Percentiles rank a stretch among this genome's conserved stretches.
phyloP scores from a whole-genome alignment of 1,140 invertebrate genomes.

The Drosophila prosaltans region DNA sequence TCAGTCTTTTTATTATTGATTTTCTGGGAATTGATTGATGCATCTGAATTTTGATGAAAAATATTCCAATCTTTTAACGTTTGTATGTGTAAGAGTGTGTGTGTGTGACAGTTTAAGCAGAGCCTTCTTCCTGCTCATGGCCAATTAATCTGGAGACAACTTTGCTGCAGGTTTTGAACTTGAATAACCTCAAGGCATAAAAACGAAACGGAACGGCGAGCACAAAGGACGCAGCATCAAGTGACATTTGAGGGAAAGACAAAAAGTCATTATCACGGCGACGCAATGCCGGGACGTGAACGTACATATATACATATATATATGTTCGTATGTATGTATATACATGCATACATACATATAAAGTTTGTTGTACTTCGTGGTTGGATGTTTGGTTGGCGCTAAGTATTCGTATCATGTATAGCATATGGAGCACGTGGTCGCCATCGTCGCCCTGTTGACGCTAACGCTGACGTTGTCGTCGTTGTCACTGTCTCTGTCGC shows the following conservation, averaged over 20 bases:
- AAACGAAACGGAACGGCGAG: conserved; percentile 57
- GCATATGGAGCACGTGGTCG: conserved; percentile 71
- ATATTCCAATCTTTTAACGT: background rate
- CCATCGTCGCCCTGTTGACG: conserved; percentile 10
- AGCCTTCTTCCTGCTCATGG: conserved; percentile 46
- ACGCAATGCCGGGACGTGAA: conserved; percentile 38
- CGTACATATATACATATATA: background rate
- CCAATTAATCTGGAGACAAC: conserved; percentile 64
- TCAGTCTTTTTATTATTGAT: background rate
- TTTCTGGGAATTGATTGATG: background rate
- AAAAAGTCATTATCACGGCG: conserved; percentile 81
- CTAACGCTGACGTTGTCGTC: conserved; percentile 10
- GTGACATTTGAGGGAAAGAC: conserved; percentile 77
- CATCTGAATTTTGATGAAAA: conserved; percentile 4
- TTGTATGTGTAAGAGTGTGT: background rate
- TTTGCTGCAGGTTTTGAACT: conserved; percentile 49
- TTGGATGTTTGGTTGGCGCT: conserved; percentile 15
- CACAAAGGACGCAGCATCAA: conserved; percentile 70
- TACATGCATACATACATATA: background rate
- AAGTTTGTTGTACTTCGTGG: conserved; percentile 13
- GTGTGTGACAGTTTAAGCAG: conserved; percentile 30
- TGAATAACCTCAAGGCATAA: conserved; percentile 70
- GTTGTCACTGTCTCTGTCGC: conserved; percentile 47
- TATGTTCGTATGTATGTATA: too few species aligned
- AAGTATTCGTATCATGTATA: conserved; percentile 41